A percentile compares a stretch with the other conserved stretches of the same genome.
These are phyloP conservation scores for Lamellibrachia columna DNA, from an alignment of 2,888 invertebrate genomes.

Conservation along the genomic window DNA sequence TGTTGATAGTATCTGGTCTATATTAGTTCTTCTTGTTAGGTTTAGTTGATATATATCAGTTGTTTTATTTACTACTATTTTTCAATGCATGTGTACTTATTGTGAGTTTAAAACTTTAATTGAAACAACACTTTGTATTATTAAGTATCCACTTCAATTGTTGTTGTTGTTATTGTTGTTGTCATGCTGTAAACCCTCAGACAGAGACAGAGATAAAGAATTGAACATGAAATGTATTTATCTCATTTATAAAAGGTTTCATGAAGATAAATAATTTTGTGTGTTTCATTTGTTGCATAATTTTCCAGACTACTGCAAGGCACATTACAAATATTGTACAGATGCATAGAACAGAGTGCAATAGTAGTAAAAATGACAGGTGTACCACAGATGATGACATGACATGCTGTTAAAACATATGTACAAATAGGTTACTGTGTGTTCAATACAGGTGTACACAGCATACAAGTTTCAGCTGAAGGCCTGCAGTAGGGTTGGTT, in stretches of 20 bases:
- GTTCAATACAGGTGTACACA: constrained; percentile 57
- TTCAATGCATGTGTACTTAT: background rate
- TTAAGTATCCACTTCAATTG: background rate
- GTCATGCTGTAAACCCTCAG: too few relatives aligned
- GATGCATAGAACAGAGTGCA: too few relatives aligned
- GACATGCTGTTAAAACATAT: constrained; percentile 40
- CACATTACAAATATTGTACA: background rate
- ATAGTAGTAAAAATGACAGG: too few relatives aligned
- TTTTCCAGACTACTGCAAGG: background rate
- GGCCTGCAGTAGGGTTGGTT: constrained; percentile 61
- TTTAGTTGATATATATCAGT: background rate
- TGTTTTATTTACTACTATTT: background rate
- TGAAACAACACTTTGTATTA: too few relatives aligned
- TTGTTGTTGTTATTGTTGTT: too few relatives aligned
- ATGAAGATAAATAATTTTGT: background rate
- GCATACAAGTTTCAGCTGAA: constrained; percentile 55
- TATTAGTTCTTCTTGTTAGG: background rate
- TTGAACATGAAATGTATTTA: too few relatives aligned
- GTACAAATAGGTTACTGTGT: background rate
- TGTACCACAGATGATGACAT: too few relatives aligned
- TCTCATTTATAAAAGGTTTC: background rate
- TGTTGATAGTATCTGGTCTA: background rate
- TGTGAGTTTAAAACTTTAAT: too few relatives aligned
- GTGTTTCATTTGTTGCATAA: background rate
- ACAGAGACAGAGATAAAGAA: too few relatives aligned